Percentiles rank a stretch among this genome's conserved stretches.
Evolutionary conservation across 2,888 invertebrate genomes (phyloP).

Genomic region (Oscheius sp.): DNA sequence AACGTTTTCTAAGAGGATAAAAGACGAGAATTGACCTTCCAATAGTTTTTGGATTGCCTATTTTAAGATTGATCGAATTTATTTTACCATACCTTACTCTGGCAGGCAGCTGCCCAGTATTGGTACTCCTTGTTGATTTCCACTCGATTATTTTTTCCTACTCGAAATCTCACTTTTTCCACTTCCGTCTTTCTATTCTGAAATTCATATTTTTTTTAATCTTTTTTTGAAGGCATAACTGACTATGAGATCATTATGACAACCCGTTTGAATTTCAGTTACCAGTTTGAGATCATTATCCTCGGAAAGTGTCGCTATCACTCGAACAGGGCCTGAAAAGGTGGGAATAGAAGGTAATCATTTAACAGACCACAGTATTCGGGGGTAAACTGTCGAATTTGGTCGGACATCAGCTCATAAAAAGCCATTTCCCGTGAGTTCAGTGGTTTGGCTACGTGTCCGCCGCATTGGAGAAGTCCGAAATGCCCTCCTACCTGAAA

Average conservation of each 20-base stretch:
- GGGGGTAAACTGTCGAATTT: constrained; percentile 62
- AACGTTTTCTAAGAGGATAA: constrained; percentile 76
- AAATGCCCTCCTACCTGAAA: constrained; percentile 66
- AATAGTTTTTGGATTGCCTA: constrained; percentile 53
- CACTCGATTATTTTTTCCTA: constrained; percentile 40
- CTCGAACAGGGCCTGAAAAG: constrained; percentile 23
- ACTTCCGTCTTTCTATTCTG: constrained; percentile 7
- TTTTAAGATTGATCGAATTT: too few species aligned
- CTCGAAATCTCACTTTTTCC: constrained; percentile 30
- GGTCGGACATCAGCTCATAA: constrained; percentile 60
- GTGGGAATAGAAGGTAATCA: not conserved
- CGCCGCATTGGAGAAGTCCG: constrained; percentile 64
- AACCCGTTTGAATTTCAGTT: constrained; percentile 7
- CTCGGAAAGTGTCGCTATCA: constrained; percentile 20
- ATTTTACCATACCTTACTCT: constrained; percentile 47
- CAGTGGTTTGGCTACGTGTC: constrained; percentile 68
- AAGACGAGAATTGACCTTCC: constrained; percentile 66
- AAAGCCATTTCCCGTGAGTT: constrained; percentile 67
- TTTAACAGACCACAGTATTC: constrained; percentile 62
- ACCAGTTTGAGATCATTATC: constrained; percentile 26
- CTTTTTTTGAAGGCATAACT: not conserved
- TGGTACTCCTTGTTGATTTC: constrained; percentile 41
- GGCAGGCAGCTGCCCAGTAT: constrained; percentile 48
- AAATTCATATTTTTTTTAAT: not conserved
- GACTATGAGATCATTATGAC: constrained; percentile 20